Base-by-base conservation (phyloP, 2,797 vertebrate species). In the Columba guinea region DNA sequence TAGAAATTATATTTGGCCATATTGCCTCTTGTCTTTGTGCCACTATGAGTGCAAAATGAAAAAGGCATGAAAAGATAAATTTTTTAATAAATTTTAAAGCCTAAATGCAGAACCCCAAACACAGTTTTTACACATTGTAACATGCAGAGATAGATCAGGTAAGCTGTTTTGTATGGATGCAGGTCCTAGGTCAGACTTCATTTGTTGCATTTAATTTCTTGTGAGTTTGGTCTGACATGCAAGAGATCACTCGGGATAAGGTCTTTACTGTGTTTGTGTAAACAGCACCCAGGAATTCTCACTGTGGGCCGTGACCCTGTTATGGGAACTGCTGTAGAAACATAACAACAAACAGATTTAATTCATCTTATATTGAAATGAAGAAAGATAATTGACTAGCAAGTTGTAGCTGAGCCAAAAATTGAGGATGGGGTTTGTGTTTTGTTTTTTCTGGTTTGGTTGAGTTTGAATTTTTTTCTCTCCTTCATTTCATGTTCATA, bases 121-220 rank as follows among this genome's bases (percentile, higher is more conserved):
- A 28, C 0, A 0, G 9, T 70, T 82, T 84, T 23, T 34, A 53
- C 18, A 19, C 5, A 20, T 2, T 19, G 9, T 24, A 73, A 28
- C 5, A 17, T 26, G 11, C 21, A 82, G 49, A 73, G 27, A n/a
- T 0, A 75, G 6, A 3, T 10, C 11, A 35, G 3, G 8, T 62
- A 89, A 62, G 23, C 10, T 24, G 1, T 39, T 87, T 56, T 28
- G 2, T 24, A 48, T 65, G 18, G 13, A 34, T 63, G 7, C 9
- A 24, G 2, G 6, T 69, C 18, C 13, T 46, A 8, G 28, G 37
- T 60, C 34, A n/a, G 52, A 60, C 35, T 35, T 67, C 7, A 65
- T 56, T 59, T 39, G 16, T 20, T 79, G 13, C 11, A 17, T 75
- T 76, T 67, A 22, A 44, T 82, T 82, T 79, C 44, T 67, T 46